Conservation (phyloP, 2,797 vertebrate genomes). For the Danio albolineatus region DNA sequence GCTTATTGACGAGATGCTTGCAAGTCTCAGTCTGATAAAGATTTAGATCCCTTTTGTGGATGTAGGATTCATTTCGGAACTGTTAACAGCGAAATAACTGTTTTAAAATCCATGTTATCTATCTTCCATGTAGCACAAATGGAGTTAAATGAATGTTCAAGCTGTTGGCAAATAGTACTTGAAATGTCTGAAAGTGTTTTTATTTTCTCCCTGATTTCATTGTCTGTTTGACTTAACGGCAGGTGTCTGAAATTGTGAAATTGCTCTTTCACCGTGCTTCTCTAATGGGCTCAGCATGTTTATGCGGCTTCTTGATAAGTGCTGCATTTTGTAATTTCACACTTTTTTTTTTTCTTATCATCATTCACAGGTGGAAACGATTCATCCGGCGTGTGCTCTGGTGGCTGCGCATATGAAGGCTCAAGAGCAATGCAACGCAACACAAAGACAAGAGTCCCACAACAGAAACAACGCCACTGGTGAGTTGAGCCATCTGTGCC, state of each 20-base stretch:
- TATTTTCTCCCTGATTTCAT: neutral
- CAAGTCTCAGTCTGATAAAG: neutral
- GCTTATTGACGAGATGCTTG: conserved; percentile 13
- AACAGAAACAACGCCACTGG: conserved; percentile 68
- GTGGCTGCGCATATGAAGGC: conserved; percentile 76
- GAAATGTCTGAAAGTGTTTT: neutral
- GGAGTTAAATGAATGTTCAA: neutral
- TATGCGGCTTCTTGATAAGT: neutral
- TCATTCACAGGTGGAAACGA: conserved; percentile 71
- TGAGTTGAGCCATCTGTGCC: conserved; percentile 53
- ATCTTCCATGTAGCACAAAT: neutral
- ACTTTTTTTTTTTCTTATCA: neutral
- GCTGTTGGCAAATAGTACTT: neutral
- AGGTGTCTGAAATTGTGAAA: conserved; percentile 13
- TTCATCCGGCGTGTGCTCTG: conserved; percentile 76
- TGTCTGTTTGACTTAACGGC: conserved; percentile 3
- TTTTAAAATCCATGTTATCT: neutral
- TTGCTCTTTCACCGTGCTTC: neutral
- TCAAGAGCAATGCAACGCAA: conserved; percentile 70
- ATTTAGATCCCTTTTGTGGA: neutral
- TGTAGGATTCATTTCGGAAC: neutral
- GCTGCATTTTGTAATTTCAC: neutral
- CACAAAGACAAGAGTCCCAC: conserved; percentile 66
- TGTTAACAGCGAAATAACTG: neutral
- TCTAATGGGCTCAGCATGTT: conserved; percentile 12